Evolutionary conservation across 2,888 invertebrate species (phyloP), one percentile per base, ranked within the genome.

Genomic region (Frankliniella fusca): DNA sequence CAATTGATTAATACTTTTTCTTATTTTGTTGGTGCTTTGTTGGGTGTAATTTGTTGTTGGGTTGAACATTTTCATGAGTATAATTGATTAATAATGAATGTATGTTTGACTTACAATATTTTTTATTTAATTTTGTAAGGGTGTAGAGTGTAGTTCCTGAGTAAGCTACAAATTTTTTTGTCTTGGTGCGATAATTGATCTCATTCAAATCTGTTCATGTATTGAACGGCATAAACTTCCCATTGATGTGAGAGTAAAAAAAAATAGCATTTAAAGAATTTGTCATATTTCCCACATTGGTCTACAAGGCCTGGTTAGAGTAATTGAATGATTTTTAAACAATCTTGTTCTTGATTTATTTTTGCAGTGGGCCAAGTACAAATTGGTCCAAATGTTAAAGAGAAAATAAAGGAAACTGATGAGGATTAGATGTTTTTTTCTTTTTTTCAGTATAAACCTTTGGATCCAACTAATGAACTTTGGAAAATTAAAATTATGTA

Each of bases 141-240:
- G 12, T 76, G 0, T 70, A 76, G 70, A 23, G n/a, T 27, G 70
- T 70, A 70, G n/a, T 0, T 70, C 70, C 20, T 70, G 70, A 23
- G 8, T 76, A 27, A 27, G 23, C 27, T 76, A 23, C 23, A 27
- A 23, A 76, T 27, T 27, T 27, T 27, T 76, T 27, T 27, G 10
- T 76, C 23, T 27, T 76, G 61, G n/a, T 61, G 61, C 27, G 70
- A 54, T 23, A 27, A 76, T 27, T 76, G 70, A 76, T 76, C 70
- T 76, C 70, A 76, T 23, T 23, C 12, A 76, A 61, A n/a, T 61
- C 38, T 61, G 61, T 61, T 61, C 20, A 27, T 76, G 23, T 76
- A 23, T 23, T 76, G 70, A 76, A 76, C 70, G 23, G 70, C 23
- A 76, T 38, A 27, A 12, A n/a, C 27, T 27, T 76, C 27, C 27